phyloP scores from a whole-genome alignment of 2,113 vertebrate genomes.

The Halichoeres trimaculatus region DNA sequence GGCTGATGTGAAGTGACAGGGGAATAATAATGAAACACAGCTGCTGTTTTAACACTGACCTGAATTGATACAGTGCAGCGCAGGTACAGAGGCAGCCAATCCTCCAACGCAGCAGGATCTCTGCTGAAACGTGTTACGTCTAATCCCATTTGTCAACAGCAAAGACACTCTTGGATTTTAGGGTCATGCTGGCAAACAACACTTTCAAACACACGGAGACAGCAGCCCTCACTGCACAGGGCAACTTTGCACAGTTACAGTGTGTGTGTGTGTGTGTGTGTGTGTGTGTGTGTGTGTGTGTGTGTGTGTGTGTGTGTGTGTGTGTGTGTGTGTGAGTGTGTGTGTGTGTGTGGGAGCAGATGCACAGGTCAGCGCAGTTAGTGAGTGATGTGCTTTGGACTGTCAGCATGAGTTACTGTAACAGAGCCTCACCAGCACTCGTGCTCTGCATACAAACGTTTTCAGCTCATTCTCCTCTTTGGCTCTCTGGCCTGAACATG shows the following conservation, averaged over 20 bases:
- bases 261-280: no score
- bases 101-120: slow-evolving; percentile 37
- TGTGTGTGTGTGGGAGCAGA: slow-evolving; percentile 17
- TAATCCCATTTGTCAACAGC: slow-evolving; percentile 72
- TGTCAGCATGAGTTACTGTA: slow-evolving; percentile 61
- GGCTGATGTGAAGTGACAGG: slow-evolving; percentile 53
- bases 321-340: slow-evolving; percentile 2
- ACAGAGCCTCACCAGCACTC: slow-evolving; percentile 55
- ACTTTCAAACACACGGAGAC: slow-evolving; percentile 28
- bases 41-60: slow-evolving; percentile 64
- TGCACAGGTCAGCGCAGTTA: slow-evolving; percentile 38
- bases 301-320: no score
- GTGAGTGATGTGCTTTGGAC: slow-evolving; percentile 59
- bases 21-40: slow-evolving; percentile 64
- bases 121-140: slow-evolving; percentile 35
- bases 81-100: slow-evolving; percentile 46
- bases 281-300: no score
- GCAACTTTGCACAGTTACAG: no score
- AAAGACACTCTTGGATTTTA: slow-evolving; percentile 33
- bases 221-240: slow-evolving; percentile 10
- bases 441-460: slow-evolving; percentile 4
- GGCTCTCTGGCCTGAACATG: slow-evolving; percentile 35
- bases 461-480: slow-evolving; percentile 4
- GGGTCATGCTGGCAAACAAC: slow-evolving; percentile 37
- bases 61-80: slow-evolving; percentile 55